Base-by-base conservation (phyloP, 2,888 invertebrate species). In the Tipula vernalis region DNA sequence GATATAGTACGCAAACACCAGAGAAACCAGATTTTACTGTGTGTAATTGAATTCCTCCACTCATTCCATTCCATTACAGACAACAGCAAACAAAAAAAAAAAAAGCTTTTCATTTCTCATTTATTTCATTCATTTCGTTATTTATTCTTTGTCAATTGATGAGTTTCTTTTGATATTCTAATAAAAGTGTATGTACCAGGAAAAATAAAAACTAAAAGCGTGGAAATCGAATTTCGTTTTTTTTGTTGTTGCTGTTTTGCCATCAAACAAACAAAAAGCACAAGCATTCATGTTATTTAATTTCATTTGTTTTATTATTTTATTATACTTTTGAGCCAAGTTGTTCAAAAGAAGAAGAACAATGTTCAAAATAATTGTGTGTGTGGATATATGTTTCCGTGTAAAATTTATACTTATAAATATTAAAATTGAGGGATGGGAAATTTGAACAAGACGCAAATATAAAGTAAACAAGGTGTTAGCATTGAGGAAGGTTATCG, bases 101-200 rank as follows among this genome's bases (percentile, higher is more conserved):
- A 51, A 51, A 51, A 51, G 51, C 71, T 28, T 10, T 71, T 71
- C 15, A 28, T 71, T 71, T 71, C 28, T 28, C 71, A 71, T 71
- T 28, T n/a, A n/a, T n/a, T 71, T 71, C 12, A 12, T 10, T 71
- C 28, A 28, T 71, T 71, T 71, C 28, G 71, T 10, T 71, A 71
- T 71, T 71, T 71, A 71, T 71, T 71, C 71, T 71, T 71, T 71
- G 71, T 71, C 71, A 71, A 71, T 71, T 71, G 71, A 71, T 71
- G 71, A 71, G 71, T 28, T 71, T 71, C 71, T 71, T 28, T 71
- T 71, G 71, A 71, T 71, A 71, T 71, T 71, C 71, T 71, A 71
- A 71, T 71, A 71, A 71, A 71, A 71, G 71, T 71, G 5, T 5
- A 13, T 71, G n/a, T 71, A 28, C 3, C 71, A 71, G 71, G 18